Evolutionary conservation across 2,888 invertebrate species (phyloP).

Genomic region (Heliconius erato): DNA sequence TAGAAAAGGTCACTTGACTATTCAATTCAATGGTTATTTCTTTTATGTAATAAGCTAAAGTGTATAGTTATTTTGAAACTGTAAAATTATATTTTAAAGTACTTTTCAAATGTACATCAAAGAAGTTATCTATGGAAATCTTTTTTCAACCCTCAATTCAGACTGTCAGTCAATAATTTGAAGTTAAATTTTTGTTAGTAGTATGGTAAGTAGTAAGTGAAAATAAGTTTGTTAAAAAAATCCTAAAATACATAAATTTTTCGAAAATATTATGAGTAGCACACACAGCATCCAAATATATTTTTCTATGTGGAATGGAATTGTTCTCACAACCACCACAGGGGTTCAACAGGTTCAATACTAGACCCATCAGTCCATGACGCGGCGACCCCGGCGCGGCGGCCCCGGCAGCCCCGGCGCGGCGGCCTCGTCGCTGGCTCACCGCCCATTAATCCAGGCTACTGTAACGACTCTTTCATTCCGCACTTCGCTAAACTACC

Average conservation of each 20-base stretch:
- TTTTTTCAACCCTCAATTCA: neutral
- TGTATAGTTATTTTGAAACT: too few relatives aligned
- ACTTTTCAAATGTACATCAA: too few relatives aligned
- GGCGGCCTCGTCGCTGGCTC: slow-evolving; percentile 1
- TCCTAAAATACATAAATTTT: neutral
- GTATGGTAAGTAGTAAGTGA: too few relatives aligned
- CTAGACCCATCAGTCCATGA: neutral
- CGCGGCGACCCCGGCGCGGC: neutral
- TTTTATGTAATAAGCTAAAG: too few relatives aligned
- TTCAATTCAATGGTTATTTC: neutral
- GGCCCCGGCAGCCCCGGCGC: neutral
- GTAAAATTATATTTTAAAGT: too few relatives aligned
- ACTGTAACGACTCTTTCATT: slow-evolving; percentile 29
- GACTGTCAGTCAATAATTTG: neutral
- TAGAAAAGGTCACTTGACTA: neutral
- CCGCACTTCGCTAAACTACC: slow-evolving; percentile 27
- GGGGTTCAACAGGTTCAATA: too few relatives aligned
- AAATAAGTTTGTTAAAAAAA: too few relatives aligned
- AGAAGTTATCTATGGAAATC: too few relatives aligned
- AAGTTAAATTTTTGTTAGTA: too few relatives aligned
- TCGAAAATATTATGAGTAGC: neutral
- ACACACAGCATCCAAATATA: too few relatives aligned
- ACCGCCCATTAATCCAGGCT: slow-evolving; percentile 26
- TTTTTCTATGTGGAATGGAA: too few relatives aligned
- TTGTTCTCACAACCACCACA: too few relatives aligned